Evolutionary conservation across 2,113 vertebrate genomes (phyloP).

Genomic region (Salvelinus sp.): DNA sequence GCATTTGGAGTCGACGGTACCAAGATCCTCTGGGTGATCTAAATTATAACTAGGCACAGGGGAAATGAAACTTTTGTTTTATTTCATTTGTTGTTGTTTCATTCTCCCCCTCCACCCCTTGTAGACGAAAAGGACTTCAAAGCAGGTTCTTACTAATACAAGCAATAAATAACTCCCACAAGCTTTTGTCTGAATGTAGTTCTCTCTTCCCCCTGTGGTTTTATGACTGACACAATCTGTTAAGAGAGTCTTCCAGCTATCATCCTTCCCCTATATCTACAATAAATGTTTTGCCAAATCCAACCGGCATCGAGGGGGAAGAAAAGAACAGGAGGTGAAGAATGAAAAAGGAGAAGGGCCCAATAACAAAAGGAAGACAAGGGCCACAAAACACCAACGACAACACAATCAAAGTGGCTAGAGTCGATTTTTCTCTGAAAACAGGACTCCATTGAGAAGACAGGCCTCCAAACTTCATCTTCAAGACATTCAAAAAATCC

Average conservation of each 20-base stretch:
- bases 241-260: slow-evolving; percentile 6
- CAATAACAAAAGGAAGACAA: neutral
- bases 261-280: slow-evolving; percentile 21
- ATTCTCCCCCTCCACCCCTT: slow-evolving; percentile 30
- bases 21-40: slow-evolving; percentile 44
- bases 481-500: slow-evolving; percentile 35
- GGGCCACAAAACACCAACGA: neutral
- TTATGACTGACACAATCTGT: slow-evolving; percentile 51
- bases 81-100: slow-evolving; percentile 44
- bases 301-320: neutral
- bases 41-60: slow-evolving; percentile 51
- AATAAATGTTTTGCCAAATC: slow-evolving; percentile 34
- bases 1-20: slow-evolving; percentile 40
- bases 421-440: neutral
- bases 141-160: slow-evolving; percentile 60
- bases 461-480: slow-evolving; percentile 42
- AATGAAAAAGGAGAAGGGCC: neutral
- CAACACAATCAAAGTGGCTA: neutral
- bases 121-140: slow-evolving; percentile 62
- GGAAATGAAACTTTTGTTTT: slow-evolving; percentile 63
- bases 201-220: slow-evolving; percentile 1
- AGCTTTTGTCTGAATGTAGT: slow-evolving; percentile 43
- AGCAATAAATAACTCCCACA: slow-evolving; percentile 59
- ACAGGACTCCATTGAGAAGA: neutral
- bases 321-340: neutral